phyloP scores from a whole-genome alignment of 2,888 invertebrate species.

The Cephus spinipes region DNA sequence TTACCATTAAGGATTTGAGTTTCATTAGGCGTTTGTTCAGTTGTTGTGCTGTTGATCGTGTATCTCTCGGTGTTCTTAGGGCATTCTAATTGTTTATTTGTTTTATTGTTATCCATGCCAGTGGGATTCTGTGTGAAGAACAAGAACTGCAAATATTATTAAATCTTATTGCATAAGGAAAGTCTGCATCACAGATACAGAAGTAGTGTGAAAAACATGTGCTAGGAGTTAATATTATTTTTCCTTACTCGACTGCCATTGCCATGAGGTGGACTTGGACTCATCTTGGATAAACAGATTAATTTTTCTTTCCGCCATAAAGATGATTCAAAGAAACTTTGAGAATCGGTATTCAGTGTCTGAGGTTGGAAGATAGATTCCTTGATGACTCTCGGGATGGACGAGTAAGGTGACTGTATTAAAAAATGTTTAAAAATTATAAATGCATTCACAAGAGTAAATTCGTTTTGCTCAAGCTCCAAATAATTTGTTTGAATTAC shows the following conservation, averaged over 20 bases:
- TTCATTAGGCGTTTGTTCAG: background rate
- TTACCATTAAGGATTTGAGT: background rate
- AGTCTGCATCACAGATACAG: background rate
- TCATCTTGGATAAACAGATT: conserved; percentile 55
- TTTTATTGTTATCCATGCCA: conserved; percentile 1
- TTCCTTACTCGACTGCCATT: conserved; percentile 18
- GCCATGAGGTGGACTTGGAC: conserved; percentile 11
- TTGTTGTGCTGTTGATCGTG: conserved; percentile 18
- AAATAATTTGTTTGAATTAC: conserved; percentile 12
- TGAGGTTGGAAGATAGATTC: conserved; percentile 41
- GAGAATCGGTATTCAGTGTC: conserved; percentile 39
- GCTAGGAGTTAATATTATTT: background rate
- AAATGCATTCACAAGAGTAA: background rate
- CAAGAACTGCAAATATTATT: background rate
- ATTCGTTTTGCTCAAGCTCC: background rate
- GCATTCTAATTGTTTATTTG: conserved; percentile 17
- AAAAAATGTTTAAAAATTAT: background rate
- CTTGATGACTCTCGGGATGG: conserved; percentile 38
- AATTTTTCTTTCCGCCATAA: conserved; percentile 53
- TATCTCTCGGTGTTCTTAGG: conserved; percentile 33
- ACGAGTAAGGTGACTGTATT: conserved; percentile 34
- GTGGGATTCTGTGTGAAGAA: conserved; percentile 5
- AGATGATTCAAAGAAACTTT: conserved; percentile 51
- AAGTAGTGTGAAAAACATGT: background rate
- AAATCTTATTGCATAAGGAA: background rate